Conservation (phyloP, 2,888 invertebrate genomes). For the Cataglyphis livida region DNA sequence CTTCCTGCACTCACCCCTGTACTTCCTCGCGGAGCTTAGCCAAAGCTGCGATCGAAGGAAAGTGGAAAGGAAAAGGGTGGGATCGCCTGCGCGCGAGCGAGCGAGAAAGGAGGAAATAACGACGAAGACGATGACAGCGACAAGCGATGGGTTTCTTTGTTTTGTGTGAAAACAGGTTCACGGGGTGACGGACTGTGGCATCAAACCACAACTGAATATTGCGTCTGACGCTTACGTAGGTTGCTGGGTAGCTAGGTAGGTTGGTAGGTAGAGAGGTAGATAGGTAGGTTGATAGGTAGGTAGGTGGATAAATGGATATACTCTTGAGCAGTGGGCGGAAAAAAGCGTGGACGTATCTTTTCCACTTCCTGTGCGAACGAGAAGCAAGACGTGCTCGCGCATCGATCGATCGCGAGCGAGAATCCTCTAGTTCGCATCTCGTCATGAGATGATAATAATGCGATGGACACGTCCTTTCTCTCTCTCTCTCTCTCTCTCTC, state of each 20-base stretch:
- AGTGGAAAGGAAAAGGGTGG: slow-evolving; percentile 67
- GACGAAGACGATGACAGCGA: slow-evolving; percentile 68
- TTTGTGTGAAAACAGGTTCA: slow-evolving; percentile 82
- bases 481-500: too few relatives aligned
- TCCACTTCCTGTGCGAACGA: background rate
- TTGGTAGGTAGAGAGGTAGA: slow-evolving; percentile 34
- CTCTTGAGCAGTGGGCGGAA: background rate
- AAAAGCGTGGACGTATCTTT: background rate
- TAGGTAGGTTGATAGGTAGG: slow-evolving; percentile 22
- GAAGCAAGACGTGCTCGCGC: background rate
- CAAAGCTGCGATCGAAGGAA: slow-evolving; percentile 63
- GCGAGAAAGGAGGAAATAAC: slow-evolving; percentile 53
- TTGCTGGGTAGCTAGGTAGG: too few relatives aligned
- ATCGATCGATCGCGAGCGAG: slow-evolving; percentile 40
- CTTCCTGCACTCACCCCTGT: slow-evolving; percentile 17
- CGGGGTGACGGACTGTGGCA: slow-evolving; percentile 81
- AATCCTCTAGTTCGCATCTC: background rate
- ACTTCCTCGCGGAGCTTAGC: slow-evolving; percentile 56
- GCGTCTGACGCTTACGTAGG: slow-evolving; percentile 66
- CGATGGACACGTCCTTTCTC: background rate
- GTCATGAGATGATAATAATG: background rate
- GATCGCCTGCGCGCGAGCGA: slow-evolving; percentile 40
- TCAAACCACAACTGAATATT: slow-evolving; percentile 79
- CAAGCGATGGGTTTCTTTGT: slow-evolving; percentile 81
- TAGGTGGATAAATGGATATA: slow-evolving; percentile 11